A percentile compares a stretch with the other conserved stretches of the same genome.
Conservation (phyloP, 2,888 invertebrate genomes). For the Agrochola litura region DNA sequence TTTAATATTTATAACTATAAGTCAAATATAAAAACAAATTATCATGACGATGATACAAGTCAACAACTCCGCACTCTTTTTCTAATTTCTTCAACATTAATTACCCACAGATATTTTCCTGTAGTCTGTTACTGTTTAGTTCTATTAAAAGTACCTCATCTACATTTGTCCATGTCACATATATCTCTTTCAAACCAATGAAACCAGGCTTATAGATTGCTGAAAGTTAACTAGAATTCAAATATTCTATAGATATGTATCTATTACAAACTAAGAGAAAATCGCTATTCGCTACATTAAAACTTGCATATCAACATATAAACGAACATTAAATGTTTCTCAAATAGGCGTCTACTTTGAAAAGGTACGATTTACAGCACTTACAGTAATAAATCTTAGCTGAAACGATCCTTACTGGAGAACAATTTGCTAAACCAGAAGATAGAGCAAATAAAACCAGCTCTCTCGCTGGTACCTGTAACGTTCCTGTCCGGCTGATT, state of each 20-base stretch:
- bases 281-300: constrained; percentile 11
- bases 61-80: neutral
- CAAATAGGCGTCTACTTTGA: constrained; percentile 8
- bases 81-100: too few relatives aligned
- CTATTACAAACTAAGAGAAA: neutral
- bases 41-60: constrained; percentile 5
- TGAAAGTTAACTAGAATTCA: neutral
- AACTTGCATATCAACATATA: constrained; percentile 6
- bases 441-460: constrained; percentile 51
- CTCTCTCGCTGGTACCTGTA: constrained; percentile 44
- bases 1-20: neutral
- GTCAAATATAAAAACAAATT: neutral
- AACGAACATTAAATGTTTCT: constrained; percentile 12
- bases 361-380: constrained; percentile 22
- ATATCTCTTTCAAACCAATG: neutral
- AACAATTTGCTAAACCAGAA: constrained; percentile 41
- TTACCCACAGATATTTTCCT: too few relatives aligned
- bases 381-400: constrained; percentile 30
- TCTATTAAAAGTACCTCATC: neutral
- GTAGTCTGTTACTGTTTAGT: neutral
- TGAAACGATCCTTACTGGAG: constrained; percentile 21
- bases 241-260: neutral
- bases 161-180: neutral
- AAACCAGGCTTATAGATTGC: neutral
- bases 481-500: constrained; percentile 51